A percentile compares a stretch with the other conserved stretches of the same genome.
These are phyloP conservation scores for Poecile atricapillus DNA, from an alignment of 2,113 vertebrate species.

Conservation along the genomic window DNA sequence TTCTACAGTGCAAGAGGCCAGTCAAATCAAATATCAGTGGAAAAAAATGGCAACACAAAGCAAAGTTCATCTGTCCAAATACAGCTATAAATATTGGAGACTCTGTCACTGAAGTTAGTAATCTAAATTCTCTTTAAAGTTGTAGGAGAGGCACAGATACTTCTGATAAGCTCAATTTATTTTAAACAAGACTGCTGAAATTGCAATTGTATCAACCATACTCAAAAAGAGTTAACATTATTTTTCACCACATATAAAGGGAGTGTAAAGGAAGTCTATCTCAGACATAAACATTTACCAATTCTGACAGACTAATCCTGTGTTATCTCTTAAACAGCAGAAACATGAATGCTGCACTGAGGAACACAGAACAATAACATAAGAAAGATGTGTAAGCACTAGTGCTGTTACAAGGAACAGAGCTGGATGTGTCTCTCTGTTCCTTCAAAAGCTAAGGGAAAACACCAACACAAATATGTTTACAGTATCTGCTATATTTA, in stretches of 20 bases:
- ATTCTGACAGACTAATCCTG: neutral
- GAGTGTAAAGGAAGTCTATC: neutral
- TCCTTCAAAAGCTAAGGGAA: neutral
- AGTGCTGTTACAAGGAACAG: neutral
- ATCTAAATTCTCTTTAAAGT: neutral
- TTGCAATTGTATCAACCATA: neutral
- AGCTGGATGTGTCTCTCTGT: neutral
- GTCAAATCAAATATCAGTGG: neutral
- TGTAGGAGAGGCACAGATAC: neutral
- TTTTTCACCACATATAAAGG: neutral
- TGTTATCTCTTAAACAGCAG: neutral
- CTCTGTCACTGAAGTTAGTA: neutral
- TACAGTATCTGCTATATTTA: neutral
- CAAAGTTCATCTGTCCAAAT: neutral
- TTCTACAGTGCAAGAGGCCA: neutral
- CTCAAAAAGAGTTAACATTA: neutral
- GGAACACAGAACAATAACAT: neutral
- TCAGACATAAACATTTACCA: neutral
- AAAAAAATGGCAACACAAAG: neutral
- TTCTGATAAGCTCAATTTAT: neutral
- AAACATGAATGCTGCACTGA: neutral
- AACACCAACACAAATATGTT: neutral
- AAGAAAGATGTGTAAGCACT: neutral
- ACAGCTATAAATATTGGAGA: neutral
- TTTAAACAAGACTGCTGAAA: neutral